phyloP scores from a whole-genome alignment of 2,888 invertebrate genomes.

The Ophioninae sp. region DNA sequence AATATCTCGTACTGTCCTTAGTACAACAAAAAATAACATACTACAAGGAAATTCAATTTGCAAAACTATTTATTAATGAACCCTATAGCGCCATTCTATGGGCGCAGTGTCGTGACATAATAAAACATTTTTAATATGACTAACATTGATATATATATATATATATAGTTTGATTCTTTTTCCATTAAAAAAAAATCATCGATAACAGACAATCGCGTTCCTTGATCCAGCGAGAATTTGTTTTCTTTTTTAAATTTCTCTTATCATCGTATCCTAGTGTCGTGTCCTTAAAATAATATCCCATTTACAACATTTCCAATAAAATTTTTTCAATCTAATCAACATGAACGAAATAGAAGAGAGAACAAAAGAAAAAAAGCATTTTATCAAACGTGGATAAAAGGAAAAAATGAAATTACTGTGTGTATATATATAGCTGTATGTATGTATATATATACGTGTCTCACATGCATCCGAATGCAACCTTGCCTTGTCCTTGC shows the following conservation, averaged over 20 bases:
- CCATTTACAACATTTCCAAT: conserved; percentile 47
- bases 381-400: conserved; percentile 44
- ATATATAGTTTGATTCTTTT: conserved; percentile 31
- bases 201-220: conserved; percentile 39
- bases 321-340: conserved; percentile 42
- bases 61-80: conserved; percentile 73
- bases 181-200: conserved; percentile 37
- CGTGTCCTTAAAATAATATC: conserved; percentile 45
- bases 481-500: conserved; percentile 68
- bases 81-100: conserved; percentile 59
- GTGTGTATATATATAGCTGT: conserved; percentile 51
- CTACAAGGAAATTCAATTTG: conserved; percentile 67
- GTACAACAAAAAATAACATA: neutral
- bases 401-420: conserved; percentile 53
- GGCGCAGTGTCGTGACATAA: conserved; percentile 58
- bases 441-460: conserved; percentile 65
- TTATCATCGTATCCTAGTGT: conserved; percentile 21
- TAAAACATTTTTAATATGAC: conserved; percentile 60
- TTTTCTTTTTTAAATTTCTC: conserved; percentile 2
- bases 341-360: conserved; percentile 35
- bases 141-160: conserved; percentile 59
- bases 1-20: no score
- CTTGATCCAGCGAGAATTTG: conserved; percentile 32
- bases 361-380: conserved; percentile 27
- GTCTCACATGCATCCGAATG: conserved; percentile 68